Evolutionary conservation across 2,797 vertebrate species (phyloP), one percentile per base, ranked within the genome.

Genomic region (Hozukius guyotensis): DNA sequence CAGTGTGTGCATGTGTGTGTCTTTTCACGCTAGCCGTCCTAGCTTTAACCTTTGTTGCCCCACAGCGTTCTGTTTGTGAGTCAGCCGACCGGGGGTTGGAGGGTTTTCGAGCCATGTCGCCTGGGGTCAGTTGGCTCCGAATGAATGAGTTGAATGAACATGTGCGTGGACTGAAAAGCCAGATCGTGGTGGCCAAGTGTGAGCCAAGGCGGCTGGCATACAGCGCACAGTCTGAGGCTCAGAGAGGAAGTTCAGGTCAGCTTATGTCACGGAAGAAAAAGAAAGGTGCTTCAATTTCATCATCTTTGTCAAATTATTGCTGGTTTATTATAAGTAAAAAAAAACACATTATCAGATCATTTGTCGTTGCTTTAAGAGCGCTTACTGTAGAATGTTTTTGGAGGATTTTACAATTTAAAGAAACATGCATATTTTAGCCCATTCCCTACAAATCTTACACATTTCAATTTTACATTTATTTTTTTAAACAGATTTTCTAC

Each of bases 61-160:
- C 29, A 31, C 59, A 75, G 81, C 12, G 24, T 62, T 85, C 8
- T 42, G 61, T 75, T 60, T 84, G 69, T 83, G 81, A 84, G 62
- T 87, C 86, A 83, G 77, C 55, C 22, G 24, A 49, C 63, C 29
- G 5, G 62, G 67, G 77, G 75, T 60, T 84, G 87, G 75, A 65
- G 65, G 57, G 49, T 80, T 77, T 81, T 42, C 2, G 70, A 81
- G 63, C 77, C 78, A 22, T 4, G 55, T 73, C 34, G 75, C 87
- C 83, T 4, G 61, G 73, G 83, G 83, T 88, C 87, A 82, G 56
- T 53, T 77, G 80, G 80, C 81, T 34, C 60, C 27, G 63, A 77
- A 76, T 70, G 68, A 84, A 78, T 57, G 68, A 80, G 70, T 1
- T 53, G 63, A 83, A 81, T n/a, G 70, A 87, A 75, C 68, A 61